Conservation (phyloP, 2,113 vertebrate species). For the Sminthopsis crassicaudata region DNA sequence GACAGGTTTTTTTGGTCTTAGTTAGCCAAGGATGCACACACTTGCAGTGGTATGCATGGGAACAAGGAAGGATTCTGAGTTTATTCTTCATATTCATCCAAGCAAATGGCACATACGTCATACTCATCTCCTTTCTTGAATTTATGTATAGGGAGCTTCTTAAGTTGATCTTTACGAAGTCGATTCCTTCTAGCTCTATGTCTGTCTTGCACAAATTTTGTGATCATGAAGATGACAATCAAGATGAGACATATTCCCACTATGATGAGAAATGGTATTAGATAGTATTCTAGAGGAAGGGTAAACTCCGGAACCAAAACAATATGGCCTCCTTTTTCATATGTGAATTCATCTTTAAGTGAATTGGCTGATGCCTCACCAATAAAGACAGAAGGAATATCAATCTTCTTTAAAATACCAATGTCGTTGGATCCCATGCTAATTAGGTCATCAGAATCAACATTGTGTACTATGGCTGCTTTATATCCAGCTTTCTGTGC, state of each 20-base stretch:
- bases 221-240: constrained; percentile 99
- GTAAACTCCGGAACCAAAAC: constrained; percentile 96
- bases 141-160: constrained; percentile 97
- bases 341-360: constrained; percentile 93
- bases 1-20: constrained; percentile 98
- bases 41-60: constrained; percentile 99
- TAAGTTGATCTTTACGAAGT: constrained; percentile 96
- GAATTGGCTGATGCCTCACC: constrained; percentile 92
- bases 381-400: constrained; percentile 98
- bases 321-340: constrained; percentile 94
- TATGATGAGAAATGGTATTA: constrained; percentile 98
- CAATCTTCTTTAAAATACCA: constrained; percentile 96
- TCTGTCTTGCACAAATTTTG: constrained; percentile 97
- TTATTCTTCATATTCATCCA: constrained; percentile 99
- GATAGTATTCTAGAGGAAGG: constrained; percentile 96
- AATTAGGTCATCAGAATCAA: constrained; percentile 97
- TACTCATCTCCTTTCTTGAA: constrained; percentile 99
- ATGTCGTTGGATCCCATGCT: constrained; percentile 99
- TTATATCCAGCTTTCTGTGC: constrained; percentile 97
- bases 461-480: constrained; percentile 98
- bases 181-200: constrained; percentile 95
- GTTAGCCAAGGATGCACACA: constrained; percentile 99
- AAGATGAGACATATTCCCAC: constrained; percentile 99
- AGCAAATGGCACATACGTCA: constrained; percentile 96
- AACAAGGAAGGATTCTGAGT: constrained; percentile 96